These are phyloP conservation scores for Podarcis siculus DNA, from an alignment of 2,797 vertebrate genomes.

Conservation along the genomic window DNA sequence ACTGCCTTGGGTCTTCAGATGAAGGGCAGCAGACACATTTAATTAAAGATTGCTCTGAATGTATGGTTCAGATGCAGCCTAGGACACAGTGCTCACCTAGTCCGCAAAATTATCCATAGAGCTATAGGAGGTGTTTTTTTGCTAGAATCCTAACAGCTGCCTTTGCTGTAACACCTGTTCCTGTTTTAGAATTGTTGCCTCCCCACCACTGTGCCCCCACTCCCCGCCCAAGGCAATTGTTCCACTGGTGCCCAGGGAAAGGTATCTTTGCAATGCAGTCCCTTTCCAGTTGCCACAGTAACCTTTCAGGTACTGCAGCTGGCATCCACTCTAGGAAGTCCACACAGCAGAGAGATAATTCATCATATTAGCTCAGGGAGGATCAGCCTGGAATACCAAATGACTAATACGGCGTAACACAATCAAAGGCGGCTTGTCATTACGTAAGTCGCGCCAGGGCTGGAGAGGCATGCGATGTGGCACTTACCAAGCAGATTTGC, in stretches of 20 bases:
- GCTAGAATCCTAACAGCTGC: not conserved
- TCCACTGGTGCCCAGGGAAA: not conserved
- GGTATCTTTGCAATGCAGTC: slow-evolving; percentile 51
- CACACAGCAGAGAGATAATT: slow-evolving; percentile 67
- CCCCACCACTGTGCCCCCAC: not conserved
- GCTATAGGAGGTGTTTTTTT: not conserved
- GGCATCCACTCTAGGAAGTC: slow-evolving; percentile 69
- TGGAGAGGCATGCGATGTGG: slow-evolving; percentile 16
- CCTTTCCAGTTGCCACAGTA: slow-evolving; percentile 70
- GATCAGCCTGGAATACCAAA: slow-evolving; percentile 71
- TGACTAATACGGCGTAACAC: slow-evolving; percentile 52
- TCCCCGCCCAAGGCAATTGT: not conserved
- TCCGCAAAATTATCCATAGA: too few relatives aligned
- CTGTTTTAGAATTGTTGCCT: not conserved
- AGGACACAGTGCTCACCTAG: not conserved
- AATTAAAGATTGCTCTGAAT: too few relatives aligned
- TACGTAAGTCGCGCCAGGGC: slow-evolving; percentile 60
- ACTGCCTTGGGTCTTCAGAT: too few relatives aligned
- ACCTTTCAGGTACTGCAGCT: slow-evolving; percentile 57
- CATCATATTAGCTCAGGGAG: slow-evolving; percentile 71
- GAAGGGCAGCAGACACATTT: too few relatives aligned
- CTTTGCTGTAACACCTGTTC: not conserved
- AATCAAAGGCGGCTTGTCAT: slow-evolving; percentile 53
- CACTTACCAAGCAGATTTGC: slow-evolving; percentile 46
- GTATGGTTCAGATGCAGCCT: too few relatives aligned